Evolutionary conservation across 2,888 invertebrate genomes (phyloP).

Genomic region (Liopterus haemorrhoidalis): DNA sequence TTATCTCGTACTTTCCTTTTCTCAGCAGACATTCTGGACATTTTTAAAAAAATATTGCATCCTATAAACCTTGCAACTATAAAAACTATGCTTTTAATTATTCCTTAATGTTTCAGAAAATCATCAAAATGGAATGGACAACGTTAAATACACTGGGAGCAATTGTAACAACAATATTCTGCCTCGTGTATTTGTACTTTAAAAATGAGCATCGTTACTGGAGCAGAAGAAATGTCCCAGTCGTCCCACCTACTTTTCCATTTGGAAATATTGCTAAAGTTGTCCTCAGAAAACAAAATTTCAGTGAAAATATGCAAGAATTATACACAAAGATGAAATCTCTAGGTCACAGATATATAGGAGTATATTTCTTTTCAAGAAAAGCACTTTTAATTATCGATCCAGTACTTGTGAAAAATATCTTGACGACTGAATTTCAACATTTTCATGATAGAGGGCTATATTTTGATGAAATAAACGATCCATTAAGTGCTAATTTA

Average conservation of each 20-base stretch:
- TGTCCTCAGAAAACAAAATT: conserved; percentile 51
- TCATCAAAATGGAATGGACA: too few relatives aligned
- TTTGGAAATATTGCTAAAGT: conserved; percentile 58
- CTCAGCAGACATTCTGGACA: too few relatives aligned
- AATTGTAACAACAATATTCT: conserved; percentile 14
- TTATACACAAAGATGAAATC: conserved; percentile 51
- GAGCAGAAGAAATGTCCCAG: conserved; percentile 51
- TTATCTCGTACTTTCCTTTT: too few relatives aligned
- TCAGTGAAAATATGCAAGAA: conserved; percentile 57
- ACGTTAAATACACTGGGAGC: too few relatives aligned
- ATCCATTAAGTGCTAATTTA: conserved; percentile 56
- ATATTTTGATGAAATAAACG: conserved; percentile 54
- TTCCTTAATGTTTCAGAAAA: too few relatives aligned
- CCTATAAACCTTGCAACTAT: too few relatives aligned
- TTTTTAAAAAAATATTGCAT: too few relatives aligned
- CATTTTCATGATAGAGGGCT: conserved; percentile 62
- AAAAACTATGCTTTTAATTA: too few relatives aligned
- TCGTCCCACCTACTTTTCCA: conserved; percentile 52
- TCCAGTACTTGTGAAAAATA: conserved; percentile 54
- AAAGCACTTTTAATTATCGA: conserved; percentile 58
- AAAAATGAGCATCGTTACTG: conserved; percentile 53
- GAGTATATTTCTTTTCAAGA: conserved; percentile 57
- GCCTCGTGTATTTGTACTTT: conserved; percentile 38
- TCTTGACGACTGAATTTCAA: conserved; percentile 57
- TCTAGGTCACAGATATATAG: conserved; percentile 45